Evolutionary conservation across 2,888 invertebrate species (phyloP), one percentile per base, ranked within the genome.

Genomic region (Yponomeuta plumbellus): DNA sequence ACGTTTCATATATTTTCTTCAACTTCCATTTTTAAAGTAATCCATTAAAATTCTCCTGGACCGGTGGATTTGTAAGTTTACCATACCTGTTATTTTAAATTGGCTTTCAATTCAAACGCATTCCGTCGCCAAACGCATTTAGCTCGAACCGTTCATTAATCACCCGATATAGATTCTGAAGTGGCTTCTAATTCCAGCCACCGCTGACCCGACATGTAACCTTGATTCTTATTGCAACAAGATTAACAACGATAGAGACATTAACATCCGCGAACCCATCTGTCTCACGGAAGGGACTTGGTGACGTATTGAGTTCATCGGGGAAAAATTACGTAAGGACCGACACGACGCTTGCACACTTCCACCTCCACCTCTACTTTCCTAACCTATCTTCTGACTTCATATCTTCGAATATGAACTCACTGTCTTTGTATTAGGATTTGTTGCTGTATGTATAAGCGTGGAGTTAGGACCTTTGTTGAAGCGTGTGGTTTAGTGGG

Each of bases 301-400:
- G 81, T 89, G 90, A 89, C 88, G 89, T 89, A 84, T 88, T 79
- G 83, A 85, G 89, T 85, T 85, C 88, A 84, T 80, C 87, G 85
- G 85, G 85, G 82, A 73, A 81, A 81, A 80, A 80, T 90, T 89
- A 86, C 88, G 88, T 87, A 90, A 91, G 83, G 80, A 80, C 76
- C 81, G 76, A 78, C 81, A 81, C 82, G 87, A 87, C 87, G 84
- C 77, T 78, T 86, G 84, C 58, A 21, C 86, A 87, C 85, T 87
- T 86, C 80, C 80, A 85, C 85, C 81, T 74, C 74, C 70, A 52
- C 44, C 17, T 17, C n/a, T n/a, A n/a, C n/a, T n/a, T n/a, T n/a
- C n/a, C n/a, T n/a, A n/a, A n/a, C 44, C 44, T 52, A 52, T 17
- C 44, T 13, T n/a, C 26, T 71, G 70, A 69, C 71, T 70, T 71